These are phyloP conservation scores for Danio aesculapii DNA, from an alignment of 2,797 vertebrate species.

Conservation along the genomic window DNA sequence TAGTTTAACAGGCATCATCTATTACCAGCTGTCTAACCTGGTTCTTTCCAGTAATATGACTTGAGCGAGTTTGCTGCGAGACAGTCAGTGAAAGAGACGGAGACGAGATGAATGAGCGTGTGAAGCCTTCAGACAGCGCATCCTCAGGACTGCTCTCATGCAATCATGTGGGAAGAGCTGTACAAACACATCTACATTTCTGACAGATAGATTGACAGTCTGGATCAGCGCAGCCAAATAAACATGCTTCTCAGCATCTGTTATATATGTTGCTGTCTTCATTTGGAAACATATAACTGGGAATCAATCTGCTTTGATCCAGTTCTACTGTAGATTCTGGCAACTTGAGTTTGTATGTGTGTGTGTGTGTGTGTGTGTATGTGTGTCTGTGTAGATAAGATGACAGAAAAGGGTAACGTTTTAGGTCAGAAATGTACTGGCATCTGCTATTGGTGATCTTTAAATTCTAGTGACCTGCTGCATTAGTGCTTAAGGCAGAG, in stretches of 20 bases:
- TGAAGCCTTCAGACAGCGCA: conserved; percentile 40
- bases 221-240: conserved; percentile 34
- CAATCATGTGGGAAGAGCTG: conserved; percentile 33
- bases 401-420: background rate
- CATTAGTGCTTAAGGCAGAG: background rate
- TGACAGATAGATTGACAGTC: conserved; percentile 52
- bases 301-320: conserved; percentile 34
- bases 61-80: background rate
- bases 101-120: conserved; percentile 25
- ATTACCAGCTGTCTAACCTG: conserved; percentile 9
- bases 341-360: background rate
- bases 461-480: background rate
- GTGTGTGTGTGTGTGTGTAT: too few relatives aligned
- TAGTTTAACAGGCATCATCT: background rate
- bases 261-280: conserved; percentile 25
- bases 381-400: too few relatives aligned
- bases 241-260: conserved; percentile 44
- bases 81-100: conserved; percentile 5
- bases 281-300: conserved; percentile 41
- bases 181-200: conserved; percentile 42
- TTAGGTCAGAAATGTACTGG: conserved; percentile 10
- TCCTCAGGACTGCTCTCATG: conserved; percentile 26
- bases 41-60: conserved; percentile 29
- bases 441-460: background rate
- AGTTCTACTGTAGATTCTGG: background rate